A percentile compares a stretch with the other conserved stretches of the same genome.
phyloP scores from a whole-genome alignment of 2,113 vertebrate species.

The Smithornis capensis region DNA sequence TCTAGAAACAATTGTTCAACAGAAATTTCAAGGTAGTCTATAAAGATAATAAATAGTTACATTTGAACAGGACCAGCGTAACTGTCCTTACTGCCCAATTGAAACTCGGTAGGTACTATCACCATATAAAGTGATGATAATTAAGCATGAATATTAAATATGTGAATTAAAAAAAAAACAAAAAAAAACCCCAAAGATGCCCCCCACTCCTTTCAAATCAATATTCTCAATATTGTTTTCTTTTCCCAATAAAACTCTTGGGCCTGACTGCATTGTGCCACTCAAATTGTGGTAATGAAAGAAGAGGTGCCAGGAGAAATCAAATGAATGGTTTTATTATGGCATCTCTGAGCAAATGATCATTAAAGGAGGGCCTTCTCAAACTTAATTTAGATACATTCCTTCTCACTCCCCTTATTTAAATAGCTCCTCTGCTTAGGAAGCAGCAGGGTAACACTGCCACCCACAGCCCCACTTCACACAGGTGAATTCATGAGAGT shows the following conservation, averaged over 20 bases:
- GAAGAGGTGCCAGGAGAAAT: background rate
- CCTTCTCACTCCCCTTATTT: background rate
- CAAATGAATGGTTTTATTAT: background rate
- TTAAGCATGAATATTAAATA: background rate
- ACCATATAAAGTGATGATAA: background rate
- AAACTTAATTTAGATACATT: background rate
- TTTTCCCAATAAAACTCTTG: background rate
- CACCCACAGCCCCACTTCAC: constrained; percentile 34
- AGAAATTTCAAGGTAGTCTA: background rate
- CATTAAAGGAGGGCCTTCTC: background rate
- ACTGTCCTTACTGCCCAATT: background rate
- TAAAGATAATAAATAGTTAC: background rate
- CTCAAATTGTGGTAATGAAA: background rate
- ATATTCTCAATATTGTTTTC: background rate
- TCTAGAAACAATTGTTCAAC: background rate
- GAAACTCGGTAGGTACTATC: background rate
- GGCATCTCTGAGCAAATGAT: background rate
- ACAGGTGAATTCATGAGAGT: background rate
- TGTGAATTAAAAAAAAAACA: rapidly evolving
- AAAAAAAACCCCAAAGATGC: rapidly evolving
- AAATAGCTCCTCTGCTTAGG: background rate
- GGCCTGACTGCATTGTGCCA: background rate
- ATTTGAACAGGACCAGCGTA: background rate
- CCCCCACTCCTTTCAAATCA: background rate
- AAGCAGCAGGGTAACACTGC: constrained; percentile 41